A percentile compares a stretch with the other conserved stretches of the same genome.
These are phyloP conservation scores for Dermochelys coriacea DNA, from an alignment of 2,797 vertebrate species.

Conservation along the genomic window DNA sequence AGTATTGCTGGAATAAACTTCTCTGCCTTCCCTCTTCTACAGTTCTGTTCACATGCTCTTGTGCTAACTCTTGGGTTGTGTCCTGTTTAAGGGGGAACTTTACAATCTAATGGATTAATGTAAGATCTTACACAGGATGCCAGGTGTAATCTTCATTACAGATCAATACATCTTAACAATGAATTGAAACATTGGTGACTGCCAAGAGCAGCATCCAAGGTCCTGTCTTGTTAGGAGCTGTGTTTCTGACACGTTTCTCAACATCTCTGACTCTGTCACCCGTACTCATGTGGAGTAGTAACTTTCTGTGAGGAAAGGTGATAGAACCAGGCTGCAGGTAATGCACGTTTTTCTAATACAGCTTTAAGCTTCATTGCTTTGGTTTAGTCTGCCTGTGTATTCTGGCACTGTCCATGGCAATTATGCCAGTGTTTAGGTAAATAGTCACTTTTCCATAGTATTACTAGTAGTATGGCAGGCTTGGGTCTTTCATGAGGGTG, in stretches of 20 bases:
- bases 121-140: background rate
- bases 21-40: slow-evolving; percentile 61
- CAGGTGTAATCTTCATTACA: accelerated
- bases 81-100: background rate
- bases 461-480: background rate
- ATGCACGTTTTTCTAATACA: background rate
- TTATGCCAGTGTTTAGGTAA: background rate
- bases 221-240: background rate
- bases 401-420: background rate
- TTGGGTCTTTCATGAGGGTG: background rate
- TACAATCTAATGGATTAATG: accelerated
- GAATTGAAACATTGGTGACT: background rate
- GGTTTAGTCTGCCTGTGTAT: background rate
- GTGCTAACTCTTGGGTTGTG: background rate
- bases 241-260: background rate
- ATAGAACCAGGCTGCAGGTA: background rate
- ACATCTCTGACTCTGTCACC: background rate
- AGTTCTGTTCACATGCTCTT: background rate
- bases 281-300: background rate
- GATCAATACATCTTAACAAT: accelerated
- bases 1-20: slow-evolving; percentile 74
- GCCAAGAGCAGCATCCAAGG: accelerated
- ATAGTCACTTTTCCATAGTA: no score
- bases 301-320: background rate
- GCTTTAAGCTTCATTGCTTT: background rate